phyloP scores from a whole-genome alignment of 30 jellyfish, hydroid and myxozoan species.

The Cassiopea xamachana region DNA sequence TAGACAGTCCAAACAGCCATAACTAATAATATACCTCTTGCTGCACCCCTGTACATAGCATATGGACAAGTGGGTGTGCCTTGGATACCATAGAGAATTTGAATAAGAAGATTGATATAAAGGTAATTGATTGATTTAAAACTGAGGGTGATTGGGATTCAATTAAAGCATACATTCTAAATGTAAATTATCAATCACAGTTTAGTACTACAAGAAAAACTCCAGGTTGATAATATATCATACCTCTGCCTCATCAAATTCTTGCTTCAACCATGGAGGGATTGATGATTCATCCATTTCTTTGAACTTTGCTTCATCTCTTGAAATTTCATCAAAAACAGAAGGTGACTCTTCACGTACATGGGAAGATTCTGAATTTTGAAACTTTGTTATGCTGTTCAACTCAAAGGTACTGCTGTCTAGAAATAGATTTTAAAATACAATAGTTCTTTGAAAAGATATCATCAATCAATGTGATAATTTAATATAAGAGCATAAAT shows the following conservation, averaged over 20 bases:
- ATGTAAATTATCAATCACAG: not conserved
- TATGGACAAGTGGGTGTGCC: no score
- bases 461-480: no score
- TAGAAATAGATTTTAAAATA: not conserved
- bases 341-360: not conserved
- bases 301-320: not conserved
- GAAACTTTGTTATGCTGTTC: constrained; percentile 50
- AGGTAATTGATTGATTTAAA: no score
- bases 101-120: no score
- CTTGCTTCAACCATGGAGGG: constrained; percentile 67
- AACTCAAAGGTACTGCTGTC: constrained; percentile 45
- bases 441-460: not conserved
- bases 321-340: constrained; percentile 43
- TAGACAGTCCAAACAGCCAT: no score
- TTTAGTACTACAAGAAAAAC: not conserved
- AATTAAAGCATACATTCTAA: no score
- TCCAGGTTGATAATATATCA: not conserved
- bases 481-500: no score
- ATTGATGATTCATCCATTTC: constrained; percentile 22
- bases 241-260: constrained; percentile 70
- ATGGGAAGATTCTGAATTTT: constrained; percentile 1
- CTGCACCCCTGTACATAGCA: no score
- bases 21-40: no score
- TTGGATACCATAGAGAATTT: no score
- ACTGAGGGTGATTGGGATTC: no score